A percentile compares a stretch with the other conserved stretches of the same genome.
These are phyloP conservation scores for Cyphomyrus plagiostoma DNA, from an alignment of 2,113 vertebrate genomes.

Conservation along the genomic window DNA sequence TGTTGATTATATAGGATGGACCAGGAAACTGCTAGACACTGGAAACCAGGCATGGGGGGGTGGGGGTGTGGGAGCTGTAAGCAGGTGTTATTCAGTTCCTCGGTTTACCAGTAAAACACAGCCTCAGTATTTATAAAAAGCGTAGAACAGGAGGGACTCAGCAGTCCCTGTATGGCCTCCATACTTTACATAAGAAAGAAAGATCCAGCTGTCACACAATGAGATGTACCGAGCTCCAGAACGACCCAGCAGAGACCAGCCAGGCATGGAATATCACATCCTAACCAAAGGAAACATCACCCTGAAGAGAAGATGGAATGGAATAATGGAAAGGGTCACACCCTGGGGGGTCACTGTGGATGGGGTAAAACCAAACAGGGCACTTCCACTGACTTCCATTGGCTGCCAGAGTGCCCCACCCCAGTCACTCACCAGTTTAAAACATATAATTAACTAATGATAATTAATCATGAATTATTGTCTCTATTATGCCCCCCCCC, in stretches of 20 bases:
- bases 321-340: neutral
- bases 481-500: neutral
- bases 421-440: neutral
- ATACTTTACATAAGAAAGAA: neutral
- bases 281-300: neutral
- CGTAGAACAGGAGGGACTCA: neutral
- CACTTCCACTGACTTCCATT: neutral
- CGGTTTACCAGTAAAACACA: neutral
- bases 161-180: neutral
- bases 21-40: neutral
- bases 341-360: neutral
- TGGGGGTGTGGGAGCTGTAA: neutral
- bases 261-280: neutral
- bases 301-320: neutral
- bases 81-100: neutral
- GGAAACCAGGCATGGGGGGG: neutral
- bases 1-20: neutral
- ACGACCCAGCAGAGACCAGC: neutral
- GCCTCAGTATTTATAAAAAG: neutral
- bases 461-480: neutral
- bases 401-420: neutral
- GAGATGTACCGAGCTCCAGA: neutral
- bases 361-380: neutral
- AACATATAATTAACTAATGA: neutral
- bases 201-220: neutral